A percentile compares a stretch with the other conserved stretches of the same genome.
Conservation (phyloP, 1,140 invertebrate genomes). For the Aradophagus sp. region DNA sequence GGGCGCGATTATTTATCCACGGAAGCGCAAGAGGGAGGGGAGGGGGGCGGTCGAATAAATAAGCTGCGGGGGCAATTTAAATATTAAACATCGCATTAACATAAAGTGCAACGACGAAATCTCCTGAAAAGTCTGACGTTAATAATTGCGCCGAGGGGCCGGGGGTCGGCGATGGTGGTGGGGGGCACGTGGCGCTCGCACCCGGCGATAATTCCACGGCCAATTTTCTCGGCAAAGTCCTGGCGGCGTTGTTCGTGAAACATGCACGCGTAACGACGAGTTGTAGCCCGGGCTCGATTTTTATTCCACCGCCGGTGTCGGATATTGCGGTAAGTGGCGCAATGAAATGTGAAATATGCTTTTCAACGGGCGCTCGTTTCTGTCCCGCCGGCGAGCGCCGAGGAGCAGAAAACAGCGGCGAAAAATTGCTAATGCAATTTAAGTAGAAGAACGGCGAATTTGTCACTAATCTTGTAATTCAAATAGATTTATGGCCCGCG, state of each 20-base stretch:
- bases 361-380: conserved; percentile 56
- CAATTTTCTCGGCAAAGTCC: conserved; percentile 44
- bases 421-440: conserved; percentile 41
- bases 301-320: conserved; percentile 59
- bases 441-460: conserved; percentile 10
- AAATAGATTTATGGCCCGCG: conserved; percentile 29
- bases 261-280: conserved; percentile 45
- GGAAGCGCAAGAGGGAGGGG: no score
- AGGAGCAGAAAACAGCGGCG: conserved; percentile 17
- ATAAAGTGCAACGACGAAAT: conserved; percentile 22
- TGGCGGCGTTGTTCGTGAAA: conserved; percentile 39
- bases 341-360: conserved; percentile 74
- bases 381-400: conserved; percentile 2
- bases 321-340: conserved; percentile 69
- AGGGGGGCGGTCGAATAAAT: no score
- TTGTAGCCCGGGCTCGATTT: conserved; percentile 57
- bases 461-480: conserved; percentile 35
- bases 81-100: conserved; percentile 40
- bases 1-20: no score
- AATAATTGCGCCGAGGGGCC: conserved; percentile 36
- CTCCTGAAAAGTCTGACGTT: no score
- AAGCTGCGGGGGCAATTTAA: conserved; percentile 20
- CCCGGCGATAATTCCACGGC: conserved; percentile 33
- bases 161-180: no score
- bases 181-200: conserved; percentile 14